Evolutionary conservation across 2,113 vertebrate species (phyloP), one percentile per base, ranked within the genome.

Genomic region (Notarius lentiginosus): DNA sequence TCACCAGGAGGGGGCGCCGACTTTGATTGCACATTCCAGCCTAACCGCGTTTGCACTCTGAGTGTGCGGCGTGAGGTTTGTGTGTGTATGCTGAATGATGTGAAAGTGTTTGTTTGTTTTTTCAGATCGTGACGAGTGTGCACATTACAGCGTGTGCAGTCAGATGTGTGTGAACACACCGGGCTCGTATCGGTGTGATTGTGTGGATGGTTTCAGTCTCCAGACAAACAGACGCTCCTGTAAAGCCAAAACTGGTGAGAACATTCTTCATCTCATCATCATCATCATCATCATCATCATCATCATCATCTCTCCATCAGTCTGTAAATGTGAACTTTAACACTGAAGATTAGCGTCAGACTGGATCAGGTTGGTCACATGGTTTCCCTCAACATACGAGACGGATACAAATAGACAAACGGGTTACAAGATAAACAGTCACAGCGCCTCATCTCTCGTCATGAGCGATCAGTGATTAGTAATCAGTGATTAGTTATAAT

Each of bases 61-160:
- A 63, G 27, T 15, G n/a, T 30, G n/a, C n/a, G 11, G 15, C 2
- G 4, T 41, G 30, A 47, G 20, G 41, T 49, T 9, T 30, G 12
- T 68, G 27, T 30, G 41, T 5, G 18, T 61, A 24, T 49, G 20
- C 6, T 41, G 60, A 47, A 12, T 20, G 2, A 70, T 70, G 66
- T 17, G 34, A 7, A 17, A 2, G 17, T 41, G 7, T 18, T 41
- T 41, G 65, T 66, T 63, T 66, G 24, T 73, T 82, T 60, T 93
- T 89, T n/a, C 86, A 97, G 97, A 97, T 94, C 85, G 93, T 88
- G 95, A 97, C 91, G 97, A 97, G 90, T 97, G 97, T 73, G 83
- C 92, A 68, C 56, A 24, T 0, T 97, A 97, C 34, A 96, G 96
- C 7, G 93, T 91, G 27, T 97, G 97, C 15, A 97, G 96, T 92